These are phyloP conservation scores for Euura lappo DNA, from an alignment of 1,140 invertebrate genomes.

Conservation along the genomic window DNA sequence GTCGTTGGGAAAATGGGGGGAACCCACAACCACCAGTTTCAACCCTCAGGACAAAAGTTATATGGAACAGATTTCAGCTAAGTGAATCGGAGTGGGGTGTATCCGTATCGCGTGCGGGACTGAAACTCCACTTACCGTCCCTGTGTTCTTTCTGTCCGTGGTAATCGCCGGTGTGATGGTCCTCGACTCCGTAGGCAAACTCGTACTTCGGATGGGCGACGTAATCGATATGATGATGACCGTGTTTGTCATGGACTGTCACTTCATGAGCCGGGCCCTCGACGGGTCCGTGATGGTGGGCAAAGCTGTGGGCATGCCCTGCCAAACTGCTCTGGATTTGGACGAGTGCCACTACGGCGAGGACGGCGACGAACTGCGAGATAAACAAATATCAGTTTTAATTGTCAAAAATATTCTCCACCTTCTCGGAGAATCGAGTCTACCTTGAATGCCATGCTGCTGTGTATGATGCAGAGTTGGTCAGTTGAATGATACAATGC, in stretches of 20 bases:
- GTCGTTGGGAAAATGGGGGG: neutral
- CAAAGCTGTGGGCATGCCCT: constrained; percentile 53
- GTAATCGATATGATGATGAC: constrained; percentile 52
- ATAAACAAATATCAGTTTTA: constrained; percentile 17
- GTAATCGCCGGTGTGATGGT: constrained; percentile 62
- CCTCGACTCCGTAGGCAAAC: constrained; percentile 61
- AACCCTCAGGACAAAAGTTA: neutral
- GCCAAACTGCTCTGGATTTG: constrained; percentile 36
- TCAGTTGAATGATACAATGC: constrained; percentile 41
- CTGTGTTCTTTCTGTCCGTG: constrained; percentile 63
- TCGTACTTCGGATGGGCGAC: constrained; percentile 60
- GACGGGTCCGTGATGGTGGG: constrained; percentile 54
- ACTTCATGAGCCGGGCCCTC: constrained; percentile 48
- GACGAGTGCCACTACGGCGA: constrained; percentile 37
- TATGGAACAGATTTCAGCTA: neutral
- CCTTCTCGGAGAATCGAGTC: constrained; percentile 17
- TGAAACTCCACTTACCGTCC: constrained; percentile 53
- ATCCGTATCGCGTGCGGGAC: neutral
- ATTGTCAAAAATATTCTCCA: neutral
- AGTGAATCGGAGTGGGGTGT: neutral
- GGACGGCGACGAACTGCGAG: constrained; percentile 40
- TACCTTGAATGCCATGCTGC: constrained; percentile 45
- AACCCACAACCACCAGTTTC: neutral
- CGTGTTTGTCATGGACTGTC: constrained; percentile 46
- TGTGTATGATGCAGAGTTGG: constrained; percentile 25